Evolutionary conservation across 2,888 invertebrate genomes (phyloP).

Genomic region (Leptopterna dolabrata): DNA sequence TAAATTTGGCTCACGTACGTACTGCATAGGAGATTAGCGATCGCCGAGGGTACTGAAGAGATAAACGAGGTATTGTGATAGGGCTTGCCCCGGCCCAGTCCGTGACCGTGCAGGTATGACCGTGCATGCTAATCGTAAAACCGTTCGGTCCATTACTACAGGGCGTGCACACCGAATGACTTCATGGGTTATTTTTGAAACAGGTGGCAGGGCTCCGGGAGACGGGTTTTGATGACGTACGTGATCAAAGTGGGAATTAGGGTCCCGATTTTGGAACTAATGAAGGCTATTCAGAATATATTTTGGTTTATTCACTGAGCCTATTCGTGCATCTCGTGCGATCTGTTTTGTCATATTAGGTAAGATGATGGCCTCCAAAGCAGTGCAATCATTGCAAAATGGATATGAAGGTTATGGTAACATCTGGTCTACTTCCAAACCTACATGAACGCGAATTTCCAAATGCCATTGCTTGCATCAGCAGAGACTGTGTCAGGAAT

Average conservation of each 20-base stretch:
- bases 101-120: background rate
- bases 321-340: no score
- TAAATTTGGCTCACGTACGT: constrained; percentile 49
- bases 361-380: no score
- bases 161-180: constrained; percentile 18
- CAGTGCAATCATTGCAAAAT: no score
- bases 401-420: no score
- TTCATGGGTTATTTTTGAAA: constrained; percentile 11
- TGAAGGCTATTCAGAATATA: background rate
- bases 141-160: background rate
- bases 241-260: background rate
- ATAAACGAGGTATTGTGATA: constrained; percentile 49
- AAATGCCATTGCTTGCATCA: no score
- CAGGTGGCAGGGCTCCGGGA: background rate
- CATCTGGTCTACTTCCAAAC: no score
- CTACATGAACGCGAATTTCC: no score
- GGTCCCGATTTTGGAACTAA: no score
- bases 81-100: background rate
- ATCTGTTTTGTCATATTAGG: no score
- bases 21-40: constrained; percentile 46
- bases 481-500: no score
- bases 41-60: constrained; percentile 37
- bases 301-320: no score
- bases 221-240: background rate
- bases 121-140: constrained; percentile 40